These are phyloP conservation scores for Agapostemon virescens DNA, from an alignment of 2,888 invertebrate genomes.

Conservation along the genomic window DNA sequence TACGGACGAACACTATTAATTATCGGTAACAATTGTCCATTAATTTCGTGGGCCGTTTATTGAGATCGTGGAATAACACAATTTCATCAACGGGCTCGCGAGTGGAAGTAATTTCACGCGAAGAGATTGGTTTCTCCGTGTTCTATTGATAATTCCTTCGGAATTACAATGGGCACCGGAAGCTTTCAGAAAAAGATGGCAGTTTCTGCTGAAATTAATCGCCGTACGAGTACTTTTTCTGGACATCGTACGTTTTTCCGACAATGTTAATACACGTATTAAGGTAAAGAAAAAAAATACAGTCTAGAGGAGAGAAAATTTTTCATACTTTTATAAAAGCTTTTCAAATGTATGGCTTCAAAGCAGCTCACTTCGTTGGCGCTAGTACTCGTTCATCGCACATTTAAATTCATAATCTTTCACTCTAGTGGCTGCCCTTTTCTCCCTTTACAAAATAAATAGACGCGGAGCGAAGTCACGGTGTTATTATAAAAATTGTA, in stretches of 20 bases:
- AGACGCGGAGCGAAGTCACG: neutral
- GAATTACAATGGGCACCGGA: neutral
- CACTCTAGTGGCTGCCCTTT: neutral
- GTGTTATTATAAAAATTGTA: neutral
- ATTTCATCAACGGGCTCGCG: neutral
- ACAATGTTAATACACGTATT: neutral
- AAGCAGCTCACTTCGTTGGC: neutral
- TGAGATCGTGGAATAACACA: conserved; percentile 19
- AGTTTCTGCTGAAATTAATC: neutral
- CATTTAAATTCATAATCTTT: conserved; percentile 5
- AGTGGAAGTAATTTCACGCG: neutral
- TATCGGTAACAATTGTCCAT: conserved; percentile 41
- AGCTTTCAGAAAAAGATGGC: no score
- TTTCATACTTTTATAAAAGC: neutral
- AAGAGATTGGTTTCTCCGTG: neutral
- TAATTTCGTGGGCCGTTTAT: conserved; percentile 30
- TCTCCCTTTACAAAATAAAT: neutral
- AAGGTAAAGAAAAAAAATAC: neutral
- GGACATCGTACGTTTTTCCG: neutral
- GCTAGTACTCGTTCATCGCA: neutral
- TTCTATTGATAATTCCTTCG: neutral
- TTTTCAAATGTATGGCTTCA: neutral
- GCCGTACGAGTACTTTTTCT: neutral
- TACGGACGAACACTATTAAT: conserved; percentile 38
- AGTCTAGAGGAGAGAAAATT: neutral